phyloP scores from a whole-genome alignment of 2,797 vertebrate genomes.

The Neoniphon sammara region DNA sequence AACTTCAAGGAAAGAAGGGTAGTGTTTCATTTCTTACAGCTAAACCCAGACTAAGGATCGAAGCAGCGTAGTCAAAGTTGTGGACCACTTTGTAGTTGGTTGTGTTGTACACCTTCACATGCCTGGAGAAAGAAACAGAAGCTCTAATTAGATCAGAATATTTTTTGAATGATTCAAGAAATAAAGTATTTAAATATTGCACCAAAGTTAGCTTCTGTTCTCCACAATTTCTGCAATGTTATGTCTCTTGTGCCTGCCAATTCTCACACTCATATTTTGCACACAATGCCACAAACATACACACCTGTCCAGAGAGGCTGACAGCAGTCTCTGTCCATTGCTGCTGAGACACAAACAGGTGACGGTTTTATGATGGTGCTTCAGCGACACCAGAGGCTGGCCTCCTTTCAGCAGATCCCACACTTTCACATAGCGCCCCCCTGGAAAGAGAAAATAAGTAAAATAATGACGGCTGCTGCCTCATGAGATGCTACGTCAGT shows the following conservation, averaged over 20 bases:
- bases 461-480: neutral
- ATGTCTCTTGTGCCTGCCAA: no score
- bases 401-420: conserved; percentile 97
- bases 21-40: conserved; percentile 84
- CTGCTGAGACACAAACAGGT: conserved; percentile 92
- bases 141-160: conserved; percentile 15
- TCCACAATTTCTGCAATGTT: no score
- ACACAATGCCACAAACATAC: neutral
- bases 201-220: no score
- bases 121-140: conserved; percentile 80
- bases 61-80: conserved; percentile 92
- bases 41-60: conserved; percentile 91
- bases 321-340: conserved; percentile 91
- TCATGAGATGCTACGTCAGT: neutral
- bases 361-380: conserved; percentile 98
- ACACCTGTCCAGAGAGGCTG: conserved; percentile 95
- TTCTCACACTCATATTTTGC: neutral
- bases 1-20: neutral
- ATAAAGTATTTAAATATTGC: neutral
- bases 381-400: conserved; percentile 92
- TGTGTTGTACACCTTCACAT: conserved; percentile 97
- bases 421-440: conserved; percentile 94
- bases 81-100: conserved; percentile 95
- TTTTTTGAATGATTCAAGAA: neutral
- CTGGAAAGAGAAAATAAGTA: conserved; percentile 69